These are phyloP conservation scores for Macaca mulatta DNA, from an alignment of 2,113 vertebrate genomes.

Conservation along the genomic window DNA sequence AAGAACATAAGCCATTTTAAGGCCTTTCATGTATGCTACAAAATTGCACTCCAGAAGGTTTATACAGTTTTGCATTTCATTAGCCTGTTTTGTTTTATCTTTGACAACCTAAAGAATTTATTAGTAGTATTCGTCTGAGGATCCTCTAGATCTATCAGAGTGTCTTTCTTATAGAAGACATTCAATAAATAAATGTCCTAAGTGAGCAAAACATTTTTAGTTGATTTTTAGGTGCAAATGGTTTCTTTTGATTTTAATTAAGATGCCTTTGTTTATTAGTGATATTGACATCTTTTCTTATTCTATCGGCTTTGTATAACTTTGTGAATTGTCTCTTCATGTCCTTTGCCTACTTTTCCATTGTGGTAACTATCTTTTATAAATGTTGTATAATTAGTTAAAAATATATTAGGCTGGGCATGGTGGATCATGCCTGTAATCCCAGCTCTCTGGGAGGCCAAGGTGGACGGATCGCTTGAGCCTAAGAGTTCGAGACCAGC, in stretches of 20 bases:
- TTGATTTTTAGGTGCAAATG: background rate
- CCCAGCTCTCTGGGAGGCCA: too few species aligned
- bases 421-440: too few species aligned
- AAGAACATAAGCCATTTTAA: background rate
- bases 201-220: background rate
- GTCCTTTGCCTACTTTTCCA: background rate
- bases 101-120: background rate
- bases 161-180: background rate
- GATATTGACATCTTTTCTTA: background rate
- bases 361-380: background rate
- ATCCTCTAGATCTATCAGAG: background rate
- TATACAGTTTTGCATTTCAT: background rate
- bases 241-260: slow-evolving; percentile 5
- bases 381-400: background rate
- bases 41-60: background rate
- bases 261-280: background rate
- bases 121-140: background rate
- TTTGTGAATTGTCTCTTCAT: background rate
- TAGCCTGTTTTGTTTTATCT: background rate
- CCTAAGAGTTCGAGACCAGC: too few species aligned
- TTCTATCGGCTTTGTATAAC: background rate
- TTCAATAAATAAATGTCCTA: background rate
- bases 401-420: background rate
- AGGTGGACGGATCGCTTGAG: too few species aligned
- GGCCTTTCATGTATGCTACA: background rate